phyloP scores from a whole-genome alignment of 2,113 vertebrate species.

The Pristiophorus japonicus region DNA sequence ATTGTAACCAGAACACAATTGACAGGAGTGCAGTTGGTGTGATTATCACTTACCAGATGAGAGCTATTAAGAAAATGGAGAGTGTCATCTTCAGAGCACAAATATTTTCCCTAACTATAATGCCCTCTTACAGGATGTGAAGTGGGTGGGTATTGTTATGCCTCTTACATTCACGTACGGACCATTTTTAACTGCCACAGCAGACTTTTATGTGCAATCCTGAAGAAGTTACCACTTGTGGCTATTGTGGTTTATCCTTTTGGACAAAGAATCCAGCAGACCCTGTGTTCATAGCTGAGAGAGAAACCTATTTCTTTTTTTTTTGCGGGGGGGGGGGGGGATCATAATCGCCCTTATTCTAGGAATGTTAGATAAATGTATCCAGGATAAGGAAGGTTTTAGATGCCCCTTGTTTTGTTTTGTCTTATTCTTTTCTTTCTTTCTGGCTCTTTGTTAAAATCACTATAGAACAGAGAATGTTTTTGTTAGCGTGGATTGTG shows the following conservation, averaged over 20 bases:
- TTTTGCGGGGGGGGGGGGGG: background rate
- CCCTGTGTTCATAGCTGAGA: slow-evolving; percentile 53
- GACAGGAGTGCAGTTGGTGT: slow-evolving; percentile 52
- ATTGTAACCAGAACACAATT: slow-evolving; percentile 51
- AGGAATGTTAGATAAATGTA: slow-evolving; percentile 15
- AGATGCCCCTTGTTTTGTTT: slow-evolving; percentile 45
- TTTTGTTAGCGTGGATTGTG: slow-evolving; percentile 82
- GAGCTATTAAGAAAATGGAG: slow-evolving; percentile 67
- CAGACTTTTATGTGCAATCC: slow-evolving; percentile 41
- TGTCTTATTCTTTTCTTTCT: slow-evolving; percentile 42
- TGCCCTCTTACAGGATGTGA: slow-evolving; percentile 74
- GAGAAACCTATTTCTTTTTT: background rate
- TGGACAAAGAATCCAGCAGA: slow-evolving; percentile 57
- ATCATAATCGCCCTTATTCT: slow-evolving; percentile 39
- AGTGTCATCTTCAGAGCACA: slow-evolving; percentile 69
- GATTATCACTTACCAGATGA: slow-evolving; percentile 53
- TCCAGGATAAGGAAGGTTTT: slow-evolving; percentile 38
- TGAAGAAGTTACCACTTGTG: slow-evolving; percentile 46
- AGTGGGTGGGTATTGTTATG: slow-evolving; percentile 63
- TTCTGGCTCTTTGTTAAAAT: slow-evolving; percentile 49
- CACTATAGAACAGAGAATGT: slow-evolving; percentile 65
- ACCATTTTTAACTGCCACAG: slow-evolving; percentile 44
- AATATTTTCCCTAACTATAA: slow-evolving; percentile 71
- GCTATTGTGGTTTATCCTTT: slow-evolving; percentile 45
- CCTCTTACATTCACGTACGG: slow-evolving; percentile 44